Conservation (phyloP, 1,140 invertebrate genomes). For the Drosophila trapezifrons region DNA sequence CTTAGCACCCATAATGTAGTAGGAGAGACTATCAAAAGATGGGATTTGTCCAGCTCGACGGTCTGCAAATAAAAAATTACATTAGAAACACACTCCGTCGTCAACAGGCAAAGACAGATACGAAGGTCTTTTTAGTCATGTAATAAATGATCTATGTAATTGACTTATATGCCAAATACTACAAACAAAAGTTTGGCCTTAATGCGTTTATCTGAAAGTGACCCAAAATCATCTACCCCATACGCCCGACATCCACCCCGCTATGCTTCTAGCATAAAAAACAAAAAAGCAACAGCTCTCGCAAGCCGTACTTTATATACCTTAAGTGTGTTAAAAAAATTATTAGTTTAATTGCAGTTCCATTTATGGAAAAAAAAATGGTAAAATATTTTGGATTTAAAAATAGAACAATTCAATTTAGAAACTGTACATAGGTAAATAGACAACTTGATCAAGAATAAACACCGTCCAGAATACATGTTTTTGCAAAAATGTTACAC, state of each 20-base stretch:
- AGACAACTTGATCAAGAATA: background rate
- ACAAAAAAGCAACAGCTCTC: background rate
- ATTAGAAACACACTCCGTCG: slow-evolving; percentile 77
- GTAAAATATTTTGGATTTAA: too few relatives aligned
- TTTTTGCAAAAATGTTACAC: background rate
- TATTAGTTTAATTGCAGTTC: too few relatives aligned
- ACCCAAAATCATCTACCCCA: slow-evolving; percentile 33
- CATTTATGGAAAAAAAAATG: background rate
- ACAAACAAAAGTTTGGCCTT: slow-evolving; percentile 56
- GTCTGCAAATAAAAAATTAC: slow-evolving; percentile 69
- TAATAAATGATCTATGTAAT: slow-evolving; percentile 83
- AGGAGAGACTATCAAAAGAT: slow-evolving; percentile 22
- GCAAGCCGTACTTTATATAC: background rate
- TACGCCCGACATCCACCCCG: slow-evolving; percentile 2
- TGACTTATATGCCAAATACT: slow-evolving; percentile 69
- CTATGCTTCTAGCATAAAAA: slow-evolving; percentile 5
- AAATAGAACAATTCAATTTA: too few relatives aligned
- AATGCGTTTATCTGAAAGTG: slow-evolving; percentile 75
- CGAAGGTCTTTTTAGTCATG: slow-evolving; percentile 37
- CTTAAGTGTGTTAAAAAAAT: background rate
- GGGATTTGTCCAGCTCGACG: slow-evolving; percentile 5
- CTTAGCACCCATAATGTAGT: slow-evolving; percentile 28
- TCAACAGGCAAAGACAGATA: slow-evolving; percentile 44
- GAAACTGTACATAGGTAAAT: too few relatives aligned
- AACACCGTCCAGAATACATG: background rate